A percentile compares a stretch with the other conserved stretches of the same genome.
Evolutionary conservation across 2,113 vertebrate species (phyloP).

Genomic region (Peucedramus taeniatus): DNA sequence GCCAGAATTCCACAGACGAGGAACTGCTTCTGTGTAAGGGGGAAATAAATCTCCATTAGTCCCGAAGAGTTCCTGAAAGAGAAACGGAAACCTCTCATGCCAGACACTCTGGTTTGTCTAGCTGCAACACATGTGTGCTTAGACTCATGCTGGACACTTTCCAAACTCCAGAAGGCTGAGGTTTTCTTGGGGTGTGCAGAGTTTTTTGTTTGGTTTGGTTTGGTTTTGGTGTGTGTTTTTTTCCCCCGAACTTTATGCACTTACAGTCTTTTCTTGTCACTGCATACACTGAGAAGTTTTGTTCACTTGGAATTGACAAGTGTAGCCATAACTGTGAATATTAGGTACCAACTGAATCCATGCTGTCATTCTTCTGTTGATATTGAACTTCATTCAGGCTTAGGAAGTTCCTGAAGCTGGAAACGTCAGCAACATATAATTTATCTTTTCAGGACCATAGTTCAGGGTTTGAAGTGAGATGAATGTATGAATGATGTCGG

Average conservation of each 20-base stretch:
- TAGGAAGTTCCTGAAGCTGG: background rate
- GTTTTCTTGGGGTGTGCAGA: background rate
- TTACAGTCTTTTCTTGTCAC: background rate
- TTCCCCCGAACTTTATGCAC: background rate
- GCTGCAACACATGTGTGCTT: background rate
- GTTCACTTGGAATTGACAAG: background rate
- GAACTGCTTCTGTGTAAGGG: background rate
- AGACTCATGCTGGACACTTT: background rate
- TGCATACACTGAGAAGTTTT: background rate
- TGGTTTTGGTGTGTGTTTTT: background rate
- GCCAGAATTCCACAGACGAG: accelerated
- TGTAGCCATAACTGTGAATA: background rate
- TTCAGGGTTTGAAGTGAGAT: background rate
- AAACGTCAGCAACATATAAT: background rate
- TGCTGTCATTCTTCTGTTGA: background rate
- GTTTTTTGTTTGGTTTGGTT: background rate
- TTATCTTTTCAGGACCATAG: background rate
- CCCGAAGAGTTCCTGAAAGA: background rate
- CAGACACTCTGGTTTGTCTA: background rate
- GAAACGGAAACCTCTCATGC: background rate
- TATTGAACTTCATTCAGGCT: background rate
- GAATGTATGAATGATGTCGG: accelerated
- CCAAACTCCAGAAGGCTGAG: background rate
- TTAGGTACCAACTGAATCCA: accelerated
- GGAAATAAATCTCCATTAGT: background rate